Evolutionary conservation across 2,113 vertebrate genomes (phyloP).

Genomic region (Dipodomys ordii): DNA sequence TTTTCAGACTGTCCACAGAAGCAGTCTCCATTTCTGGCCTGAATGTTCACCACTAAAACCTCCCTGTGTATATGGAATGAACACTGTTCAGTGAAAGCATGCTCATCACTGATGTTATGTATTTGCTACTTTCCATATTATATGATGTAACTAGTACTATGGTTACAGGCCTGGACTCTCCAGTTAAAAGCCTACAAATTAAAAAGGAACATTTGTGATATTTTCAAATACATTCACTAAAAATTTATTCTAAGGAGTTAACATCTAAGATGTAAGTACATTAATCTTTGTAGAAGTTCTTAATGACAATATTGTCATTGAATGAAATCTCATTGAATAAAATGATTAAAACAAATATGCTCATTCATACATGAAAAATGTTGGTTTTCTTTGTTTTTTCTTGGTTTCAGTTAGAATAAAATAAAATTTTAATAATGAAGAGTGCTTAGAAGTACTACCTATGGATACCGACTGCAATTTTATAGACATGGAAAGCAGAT

Average conservation of each 20-base stretch:
- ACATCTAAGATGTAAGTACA: neutral
- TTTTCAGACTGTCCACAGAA: neutral
- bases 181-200: neutral
- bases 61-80: too few relatives aligned
- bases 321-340: neutral
- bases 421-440: neutral
- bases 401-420: neutral
- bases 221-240: neutral
- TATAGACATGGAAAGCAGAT: neutral
- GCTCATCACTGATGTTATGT: neutral
- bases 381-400: neutral
- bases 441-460: neutral
- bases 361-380: neutral
- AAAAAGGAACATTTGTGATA: neutral
- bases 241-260: conserved; percentile 16
- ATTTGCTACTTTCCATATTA: neutral
- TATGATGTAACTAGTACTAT: neutral
- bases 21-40: neutral
- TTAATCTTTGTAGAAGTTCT: neutral
- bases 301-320: neutral
- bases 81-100: neutral
- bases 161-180: neutral
- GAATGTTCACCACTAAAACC: too few relatives aligned
- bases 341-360: neutral
- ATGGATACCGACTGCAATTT: neutral